A percentile compares a stretch with the other conserved stretches of the same genome.
Conservation (phyloP, 2,797 vertebrate species). For the Eremophila alpestris region DNA sequence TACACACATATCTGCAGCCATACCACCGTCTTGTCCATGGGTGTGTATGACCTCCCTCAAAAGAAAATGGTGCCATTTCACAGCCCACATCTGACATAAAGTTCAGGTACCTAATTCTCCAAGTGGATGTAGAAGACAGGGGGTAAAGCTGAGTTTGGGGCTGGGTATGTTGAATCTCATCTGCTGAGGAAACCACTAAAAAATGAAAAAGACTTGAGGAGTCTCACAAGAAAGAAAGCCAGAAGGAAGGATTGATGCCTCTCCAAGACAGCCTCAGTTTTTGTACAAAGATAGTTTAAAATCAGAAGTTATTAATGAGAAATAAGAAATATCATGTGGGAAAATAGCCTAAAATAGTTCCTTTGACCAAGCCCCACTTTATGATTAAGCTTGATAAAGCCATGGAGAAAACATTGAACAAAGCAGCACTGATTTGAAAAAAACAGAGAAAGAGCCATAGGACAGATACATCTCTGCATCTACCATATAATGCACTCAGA, state of each 20-base stretch:
- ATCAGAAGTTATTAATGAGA: not conserved
- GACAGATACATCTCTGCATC: not conserved
- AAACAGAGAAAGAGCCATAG: rapidly evolving
- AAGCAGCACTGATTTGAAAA: not conserved
- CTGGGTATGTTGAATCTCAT: not conserved
- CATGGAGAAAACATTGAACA: not conserved
- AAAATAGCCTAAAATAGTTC: not conserved
- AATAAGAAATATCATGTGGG: not conserved
- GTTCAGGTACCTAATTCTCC: not conserved
- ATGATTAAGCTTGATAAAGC: not conserved
- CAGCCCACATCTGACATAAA: not conserved
- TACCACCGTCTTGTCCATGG: rapidly evolving
- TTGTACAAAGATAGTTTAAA: not conserved
- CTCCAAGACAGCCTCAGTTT: not conserved
- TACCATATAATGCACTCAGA: not conserved
- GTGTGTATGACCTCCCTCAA: not conserved
- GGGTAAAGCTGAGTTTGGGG: not conserved
- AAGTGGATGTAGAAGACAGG: not conserved
- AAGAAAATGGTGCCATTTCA: not conserved
- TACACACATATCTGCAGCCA: not conserved
- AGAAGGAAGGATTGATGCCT: not conserved
- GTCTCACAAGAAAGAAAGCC: not conserved
- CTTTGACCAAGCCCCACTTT: not conserved
- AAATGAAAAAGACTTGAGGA: not conserved
- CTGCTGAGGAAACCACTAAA: not conserved